Conservation (phyloP, 1,140 invertebrate genomes). For the Micrasema longulum region DNA sequence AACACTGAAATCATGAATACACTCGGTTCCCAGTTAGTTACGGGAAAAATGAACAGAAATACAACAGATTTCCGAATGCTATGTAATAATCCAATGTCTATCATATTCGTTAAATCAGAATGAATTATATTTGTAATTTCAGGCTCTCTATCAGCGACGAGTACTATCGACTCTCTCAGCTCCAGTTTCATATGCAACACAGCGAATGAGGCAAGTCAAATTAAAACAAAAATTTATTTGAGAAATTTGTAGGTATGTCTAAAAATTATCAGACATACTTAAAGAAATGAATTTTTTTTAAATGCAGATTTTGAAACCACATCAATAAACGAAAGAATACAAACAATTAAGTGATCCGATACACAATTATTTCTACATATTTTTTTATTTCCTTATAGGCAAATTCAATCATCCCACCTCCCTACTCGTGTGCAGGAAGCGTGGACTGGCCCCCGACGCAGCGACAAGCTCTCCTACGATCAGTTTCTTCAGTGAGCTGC, state of each 20-base stretch:
- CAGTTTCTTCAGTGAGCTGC: slow-evolving; percentile 61
- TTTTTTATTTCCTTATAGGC: slow-evolving; percentile 63
- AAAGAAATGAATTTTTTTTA: no score
- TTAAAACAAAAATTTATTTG: no score
- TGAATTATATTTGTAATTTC: slow-evolving; percentile 52
- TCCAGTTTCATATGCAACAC: slow-evolving; percentile 86
- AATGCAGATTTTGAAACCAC: no score
- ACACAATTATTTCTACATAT: neutral
- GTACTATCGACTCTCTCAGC: slow-evolving; percentile 84
- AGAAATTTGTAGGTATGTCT: no score
- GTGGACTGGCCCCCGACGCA: slow-evolving; percentile 70
- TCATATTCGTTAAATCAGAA: no score
- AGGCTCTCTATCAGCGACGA: slow-evolving; percentile 82
- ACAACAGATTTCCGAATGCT: no score
- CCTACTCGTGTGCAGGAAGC: slow-evolving; percentile 83
- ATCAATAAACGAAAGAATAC: no score
- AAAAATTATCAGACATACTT: no score
- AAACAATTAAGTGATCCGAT: neutral
- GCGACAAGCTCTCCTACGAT: slow-evolving; percentile 59
- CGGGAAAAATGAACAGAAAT: no score
- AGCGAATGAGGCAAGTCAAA: slow-evolving; percentile 77
- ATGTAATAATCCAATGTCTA: no score
- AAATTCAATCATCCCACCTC: slow-evolving; percentile 82
- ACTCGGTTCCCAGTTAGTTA: no score
- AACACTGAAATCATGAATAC: no score